Conservation (phyloP, 1,140 invertebrate genomes). For the Conopomorpha cramerella region DNA sequence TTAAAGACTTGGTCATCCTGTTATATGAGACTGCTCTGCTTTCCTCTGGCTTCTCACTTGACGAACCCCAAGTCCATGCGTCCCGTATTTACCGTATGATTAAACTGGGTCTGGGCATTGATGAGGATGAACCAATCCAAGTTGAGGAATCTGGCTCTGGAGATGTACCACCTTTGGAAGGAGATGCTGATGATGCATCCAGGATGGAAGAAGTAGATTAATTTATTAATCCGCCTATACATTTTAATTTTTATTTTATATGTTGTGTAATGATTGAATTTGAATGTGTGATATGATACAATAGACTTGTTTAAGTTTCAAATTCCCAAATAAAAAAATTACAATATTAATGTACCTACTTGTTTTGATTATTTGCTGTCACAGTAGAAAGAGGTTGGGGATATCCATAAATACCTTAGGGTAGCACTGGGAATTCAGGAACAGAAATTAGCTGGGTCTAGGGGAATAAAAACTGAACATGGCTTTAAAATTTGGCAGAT, state of each 20-base stretch:
- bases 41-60: slow-evolving; percentile 89
- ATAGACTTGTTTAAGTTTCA: no score
- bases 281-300: no score
- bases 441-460: no score
- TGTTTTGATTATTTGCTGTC: no score
- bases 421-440: no score
- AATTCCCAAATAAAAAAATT: no score
- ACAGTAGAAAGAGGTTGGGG: no score
- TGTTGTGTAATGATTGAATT: no score
- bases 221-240: slow-evolving; percentile 18
- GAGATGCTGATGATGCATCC: slow-evolving; percentile 89
- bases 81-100: slow-evolving; percentile 91
- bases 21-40: slow-evolving; percentile 90
- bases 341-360: no score
- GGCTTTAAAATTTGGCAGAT: no score
- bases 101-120: slow-evolving; percentile 94
- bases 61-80: slow-evolving; percentile 86
- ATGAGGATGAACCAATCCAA: slow-evolving; percentile 83
- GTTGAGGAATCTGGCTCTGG: slow-evolving; percentile 69
- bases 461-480: no score
- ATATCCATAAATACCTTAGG: no score
- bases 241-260: slow-evolving; percentile 5
- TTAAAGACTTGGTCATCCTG: slow-evolving; percentile 91
- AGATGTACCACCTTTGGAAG: slow-evolving; percentile 78
- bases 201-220: slow-evolving; percentile 99